A percentile compares a stretch with the other conserved stretches of the same genome.
Evolutionary conservation across 1,140 invertebrate species (phyloP).

Genomic region (Drosophila triauraria): DNA sequence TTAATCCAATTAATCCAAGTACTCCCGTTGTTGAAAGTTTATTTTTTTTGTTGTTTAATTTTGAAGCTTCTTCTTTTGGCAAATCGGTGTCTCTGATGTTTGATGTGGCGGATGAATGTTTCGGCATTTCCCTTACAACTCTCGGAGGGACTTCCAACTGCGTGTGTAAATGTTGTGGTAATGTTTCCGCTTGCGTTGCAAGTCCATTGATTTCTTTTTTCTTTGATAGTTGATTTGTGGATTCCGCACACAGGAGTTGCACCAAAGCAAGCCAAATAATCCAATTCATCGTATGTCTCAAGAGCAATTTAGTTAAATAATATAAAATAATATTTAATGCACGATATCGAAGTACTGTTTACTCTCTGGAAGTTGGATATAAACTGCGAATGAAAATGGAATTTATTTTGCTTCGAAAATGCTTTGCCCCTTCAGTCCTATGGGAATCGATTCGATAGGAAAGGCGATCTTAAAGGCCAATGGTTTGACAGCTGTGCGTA

Average conservation of each 20-base stretch:
- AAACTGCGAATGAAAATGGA: not conserved
- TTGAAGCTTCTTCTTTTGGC: not conserved
- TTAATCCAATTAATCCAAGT: conserved; percentile 2
- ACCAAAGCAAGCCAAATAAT: not conserved
- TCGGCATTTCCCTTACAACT: not conserved
- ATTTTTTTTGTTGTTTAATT: not conserved
- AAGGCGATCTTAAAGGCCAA: not conserved
- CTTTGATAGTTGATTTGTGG: not conserved
- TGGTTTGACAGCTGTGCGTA: not conserved
- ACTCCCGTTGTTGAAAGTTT: not conserved
- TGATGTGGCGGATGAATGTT: not conserved
- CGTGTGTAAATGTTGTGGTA: not conserved
- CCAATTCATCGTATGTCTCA: not conserved
- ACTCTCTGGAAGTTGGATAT: not conserved
- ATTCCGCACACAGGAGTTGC: not conserved
- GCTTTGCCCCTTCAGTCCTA: not conserved
- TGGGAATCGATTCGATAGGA: not conserved
- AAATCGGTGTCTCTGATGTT: not conserved
- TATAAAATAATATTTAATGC: not conserved
- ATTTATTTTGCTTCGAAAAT: too few species aligned
- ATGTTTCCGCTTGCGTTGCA: not conserved
- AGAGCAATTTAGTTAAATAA: not conserved
- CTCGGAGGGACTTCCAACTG: not conserved
- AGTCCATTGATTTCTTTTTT: not conserved
- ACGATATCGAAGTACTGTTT: not conserved